Base-by-base conservation (phyloP, 2,888 invertebrate genomes). In the Ormyrus pomaceus region DNA sequence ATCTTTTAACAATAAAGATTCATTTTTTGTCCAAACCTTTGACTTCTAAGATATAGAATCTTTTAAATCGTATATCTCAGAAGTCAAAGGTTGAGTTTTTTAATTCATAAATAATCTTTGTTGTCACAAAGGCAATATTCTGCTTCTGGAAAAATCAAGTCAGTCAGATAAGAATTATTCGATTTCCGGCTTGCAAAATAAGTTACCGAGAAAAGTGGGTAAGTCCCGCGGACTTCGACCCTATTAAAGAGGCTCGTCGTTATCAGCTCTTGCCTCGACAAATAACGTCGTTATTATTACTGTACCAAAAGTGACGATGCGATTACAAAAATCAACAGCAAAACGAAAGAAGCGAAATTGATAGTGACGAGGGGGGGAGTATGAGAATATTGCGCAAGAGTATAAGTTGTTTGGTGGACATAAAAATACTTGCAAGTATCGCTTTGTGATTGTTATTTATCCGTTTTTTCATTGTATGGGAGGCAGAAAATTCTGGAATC, bases 211-310 rank as follows among this genome's bases (percentile, higher is more conserved):
- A 69, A 76, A 69, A 59, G 51, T 19, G 19, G 48, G 62, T 77
- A 56, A 6, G 6, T 46, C 0, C 7, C 10, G 34, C 55, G 69
- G 51, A 74, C 70, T 74, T 58, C 45, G 69, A 13, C 46, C 66
- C 55, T 48, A 66, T 66, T 51, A 68, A 66, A 61, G 79, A 65
- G 79, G 79, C 79, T 79, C 79, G 75, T 53, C 79, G 69, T 75
- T 71, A 71, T 79, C 79, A 45, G 10, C 5, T 13, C 8, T 19
- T n/a, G 9, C n/a, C 50, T 9, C 34, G n/a, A 70, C 56, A 77
- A 79, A 68, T 56, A 79, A 62, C 51, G 50, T 68, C 45, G 53
- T 68, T 19, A 53, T 65, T 73, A 68, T 59, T 34, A 46, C 45
- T 46, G 8, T 70, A 19, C 9, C 8, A 13, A 53, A 59, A 53